Conservation (phyloP, 2,888 invertebrate genomes). For the Agriopis aurantiaria region DNA sequence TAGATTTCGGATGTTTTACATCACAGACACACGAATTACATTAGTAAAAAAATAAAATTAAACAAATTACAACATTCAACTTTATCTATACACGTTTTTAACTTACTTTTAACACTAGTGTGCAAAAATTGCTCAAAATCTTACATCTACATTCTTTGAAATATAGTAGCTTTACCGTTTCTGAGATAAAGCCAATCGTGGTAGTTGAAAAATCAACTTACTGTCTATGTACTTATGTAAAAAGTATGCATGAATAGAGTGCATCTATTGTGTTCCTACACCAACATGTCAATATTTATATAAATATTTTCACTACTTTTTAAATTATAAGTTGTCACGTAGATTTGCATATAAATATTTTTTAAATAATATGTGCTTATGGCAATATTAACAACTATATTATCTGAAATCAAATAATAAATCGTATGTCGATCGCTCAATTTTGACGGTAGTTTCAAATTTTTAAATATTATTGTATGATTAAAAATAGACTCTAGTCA, state of each 20-base stretch:
- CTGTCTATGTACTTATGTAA: neutral
- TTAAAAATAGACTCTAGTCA: no score
- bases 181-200: conserved; percentile 10
- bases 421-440: conserved; percentile 61
- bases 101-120: conserved; percentile 57
- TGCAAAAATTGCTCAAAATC: conserved; percentile 65
- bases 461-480: neutral
- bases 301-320: conserved; percentile 12
- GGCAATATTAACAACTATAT: conserved; percentile 4
- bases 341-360: neutral
- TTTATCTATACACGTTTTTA: conserved; percentile 51
- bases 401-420: conserved; percentile 60
- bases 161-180: conserved; percentile 5
- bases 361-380: neutral
- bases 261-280: conserved; percentile 11
- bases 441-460: conserved; percentile 48
- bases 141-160: conserved; percentile 19
- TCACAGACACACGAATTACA: conserved; percentile 57
- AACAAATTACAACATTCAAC: conserved; percentile 62
- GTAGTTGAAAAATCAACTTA: conserved; percentile 9
- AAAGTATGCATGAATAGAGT: neutral
- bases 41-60: conserved; percentile 69
- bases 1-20: conserved; percentile 41
- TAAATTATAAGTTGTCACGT: neutral
- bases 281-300: conserved; percentile 5